These are phyloP conservation scores for Notodromas monacha DNA, from an alignment of 2,888 invertebrate species.

Conservation along the genomic window DNA sequence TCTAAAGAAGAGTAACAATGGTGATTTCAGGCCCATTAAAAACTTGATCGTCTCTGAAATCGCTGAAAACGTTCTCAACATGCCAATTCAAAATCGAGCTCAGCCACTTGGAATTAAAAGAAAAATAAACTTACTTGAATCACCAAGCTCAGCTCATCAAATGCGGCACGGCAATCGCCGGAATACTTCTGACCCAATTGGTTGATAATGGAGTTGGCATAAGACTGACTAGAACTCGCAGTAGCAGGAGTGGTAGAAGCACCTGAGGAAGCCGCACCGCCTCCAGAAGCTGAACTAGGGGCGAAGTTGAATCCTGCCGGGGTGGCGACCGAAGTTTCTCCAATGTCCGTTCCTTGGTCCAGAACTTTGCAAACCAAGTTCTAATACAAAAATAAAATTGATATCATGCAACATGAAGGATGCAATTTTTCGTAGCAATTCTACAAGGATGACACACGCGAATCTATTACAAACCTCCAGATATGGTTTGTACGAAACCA, in stretches of 20 bases:
- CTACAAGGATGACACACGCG: not conserved
- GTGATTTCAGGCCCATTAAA: not conserved
- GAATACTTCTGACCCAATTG: conserved; percentile 77
- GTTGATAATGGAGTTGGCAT: conserved; percentile 73
- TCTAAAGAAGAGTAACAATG: not conserved
- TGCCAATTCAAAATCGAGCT: no score
- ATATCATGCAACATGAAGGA: no score
- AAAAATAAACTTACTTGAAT: conserved; percentile 22
- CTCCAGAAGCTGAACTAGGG: no score
- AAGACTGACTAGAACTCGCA: conserved; percentile 13
- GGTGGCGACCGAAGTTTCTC: not conserved
- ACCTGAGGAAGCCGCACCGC: no score
- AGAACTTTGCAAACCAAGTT: not conserved
- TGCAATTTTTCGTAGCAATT: no score
- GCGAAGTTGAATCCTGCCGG: no score
- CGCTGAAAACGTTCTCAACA: no score
- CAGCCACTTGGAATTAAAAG: no score
- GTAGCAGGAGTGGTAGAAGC: conserved; percentile 2
- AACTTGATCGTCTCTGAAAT: no score
- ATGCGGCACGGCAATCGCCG: conserved; percentile 67
- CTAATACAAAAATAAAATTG: conserved; percentile 1
- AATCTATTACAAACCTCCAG: conserved; percentile 26
- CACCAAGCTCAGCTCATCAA: conserved; percentile 51
- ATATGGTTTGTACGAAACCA: conserved; percentile 59
- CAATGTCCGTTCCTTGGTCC: not conserved